Percentiles rank a stretch among this genome's conserved stretches.
These are phyloP conservation scores for Channa striata DNA, from an alignment of 2,797 vertebrate species.

Conservation along the genomic window DNA sequence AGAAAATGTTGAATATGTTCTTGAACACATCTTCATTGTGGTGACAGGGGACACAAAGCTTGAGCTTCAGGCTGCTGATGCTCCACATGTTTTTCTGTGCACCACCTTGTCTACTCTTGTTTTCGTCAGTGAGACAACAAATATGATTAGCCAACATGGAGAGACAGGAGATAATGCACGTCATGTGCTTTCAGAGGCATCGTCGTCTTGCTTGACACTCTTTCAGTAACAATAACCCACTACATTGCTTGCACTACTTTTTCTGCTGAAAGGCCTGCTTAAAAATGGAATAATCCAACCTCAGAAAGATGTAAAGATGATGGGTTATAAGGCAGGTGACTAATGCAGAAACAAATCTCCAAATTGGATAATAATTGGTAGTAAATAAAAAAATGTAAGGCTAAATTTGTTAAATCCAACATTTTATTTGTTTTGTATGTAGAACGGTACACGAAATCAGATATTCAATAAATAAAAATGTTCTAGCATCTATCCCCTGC, in stretches of 20 bases:
- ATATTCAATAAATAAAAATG: too few relatives aligned
- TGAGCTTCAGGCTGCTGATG: constrained; percentile 6
- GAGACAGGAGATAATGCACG: neutral
- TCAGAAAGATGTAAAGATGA: constrained; percentile 65
- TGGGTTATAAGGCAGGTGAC: constrained; percentile 48
- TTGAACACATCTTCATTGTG: too few relatives aligned
- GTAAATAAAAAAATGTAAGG: too few relatives aligned
- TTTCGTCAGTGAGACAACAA: constrained; percentile 5
- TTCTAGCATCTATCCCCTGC: too few relatives aligned
- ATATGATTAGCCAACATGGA: constrained; percentile 12
- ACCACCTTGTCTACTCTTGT: neutral
- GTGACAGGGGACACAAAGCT: neutral
- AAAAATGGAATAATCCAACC: constrained; percentile 52
- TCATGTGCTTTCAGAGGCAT: constrained; percentile 11
- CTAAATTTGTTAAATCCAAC: too few relatives aligned
- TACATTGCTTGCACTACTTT: constrained; percentile 24
- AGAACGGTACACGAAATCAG: too few relatives aligned
- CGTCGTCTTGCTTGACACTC: neutral
- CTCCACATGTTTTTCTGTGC: neutral
- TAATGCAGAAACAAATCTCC: constrained; percentile 1
- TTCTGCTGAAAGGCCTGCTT: constrained; percentile 29
- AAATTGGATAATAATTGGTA: too few relatives aligned
- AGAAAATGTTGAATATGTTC: neutral
- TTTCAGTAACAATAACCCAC: neutral
- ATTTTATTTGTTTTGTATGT: too few relatives aligned